Evolutionary conservation across 2,888 invertebrate species (phyloP).

Genomic region (Leucophenga maculata): DNA sequence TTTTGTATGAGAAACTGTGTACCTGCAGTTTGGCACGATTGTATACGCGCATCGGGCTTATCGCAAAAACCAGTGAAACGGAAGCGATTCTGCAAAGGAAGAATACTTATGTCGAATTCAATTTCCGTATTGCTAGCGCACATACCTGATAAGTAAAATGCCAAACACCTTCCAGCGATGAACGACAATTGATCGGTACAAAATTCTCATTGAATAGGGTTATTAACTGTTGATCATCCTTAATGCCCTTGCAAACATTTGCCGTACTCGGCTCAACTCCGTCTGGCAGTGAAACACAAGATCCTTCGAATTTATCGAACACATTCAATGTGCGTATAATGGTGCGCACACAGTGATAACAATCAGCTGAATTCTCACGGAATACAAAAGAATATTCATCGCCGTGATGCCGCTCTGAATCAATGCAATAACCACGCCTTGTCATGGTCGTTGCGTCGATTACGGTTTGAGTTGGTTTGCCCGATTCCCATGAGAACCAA

Average conservation of each 20-base stretch:
- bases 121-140: background rate
- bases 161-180: slow-evolving; percentile 96
- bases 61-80: slow-evolving; percentile 94
- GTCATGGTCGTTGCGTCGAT: slow-evolving; percentile 87
- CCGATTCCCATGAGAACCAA: slow-evolving; percentile 94
- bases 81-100: slow-evolving; percentile 79
- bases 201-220: slow-evolving; percentile 93
- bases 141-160: slow-evolving; percentile 87
- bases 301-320: slow-evolving; percentile 89
- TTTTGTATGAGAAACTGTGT: slow-evolving; percentile 96
- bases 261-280: slow-evolving; percentile 81
- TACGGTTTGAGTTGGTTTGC: slow-evolving; percentile 84
- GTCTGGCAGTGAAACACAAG: slow-evolving; percentile 81
- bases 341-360: slow-evolving; percentile 89
- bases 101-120: background rate
- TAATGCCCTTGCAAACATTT: slow-evolving; percentile 83
- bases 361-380: slow-evolving; percentile 75
- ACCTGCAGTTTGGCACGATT: slow-evolving; percentile 95
- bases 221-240: slow-evolving; percentile 84
- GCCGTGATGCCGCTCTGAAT: slow-evolving; percentile 79
- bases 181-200: slow-evolving; percentile 91
- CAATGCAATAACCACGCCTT: slow-evolving; percentile 81
- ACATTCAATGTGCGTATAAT: slow-evolving; percentile 90
- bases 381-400: slow-evolving; percentile 91
- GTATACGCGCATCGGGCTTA: slow-evolving; percentile 89